Percentiles rank a stretch among this genome's conserved stretches.
These are phyloP conservation scores for Stegodyphus mimosarum DNA, from an alignment of 1,140 invertebrate genomes.

Conservation along the genomic window DNA sequence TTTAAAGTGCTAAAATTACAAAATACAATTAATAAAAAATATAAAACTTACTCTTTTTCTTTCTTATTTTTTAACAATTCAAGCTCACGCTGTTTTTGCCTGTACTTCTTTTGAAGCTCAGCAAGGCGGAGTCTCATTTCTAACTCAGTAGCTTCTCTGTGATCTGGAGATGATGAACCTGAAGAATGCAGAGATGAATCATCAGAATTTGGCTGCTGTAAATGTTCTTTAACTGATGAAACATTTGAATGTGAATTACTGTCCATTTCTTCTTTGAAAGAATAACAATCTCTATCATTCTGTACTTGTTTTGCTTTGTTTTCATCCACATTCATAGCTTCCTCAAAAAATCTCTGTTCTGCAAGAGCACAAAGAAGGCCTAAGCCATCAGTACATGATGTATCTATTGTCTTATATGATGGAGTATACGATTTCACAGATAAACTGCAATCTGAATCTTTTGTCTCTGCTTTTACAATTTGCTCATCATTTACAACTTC, in stretches of 20 bases:
- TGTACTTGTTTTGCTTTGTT: slow-evolving; percentile 10
- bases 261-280: slow-evolving; percentile 22
- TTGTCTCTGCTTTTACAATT: not conserved
- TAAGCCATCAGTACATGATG: slow-evolving; percentile 71
- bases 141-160: slow-evolving; percentile 70
- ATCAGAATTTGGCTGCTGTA: slow-evolving; percentile 18
- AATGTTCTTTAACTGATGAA: slow-evolving; percentile 16
- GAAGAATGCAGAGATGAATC: slow-evolving; percentile 33
- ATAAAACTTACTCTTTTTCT: slow-evolving; percentile 69
- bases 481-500: not conserved
- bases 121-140: slow-evolving; percentile 83
- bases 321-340: slow-evolving; percentile 69
- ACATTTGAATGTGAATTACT: not conserved
- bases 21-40: not conserved
- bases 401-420: slow-evolving; percentile 44
- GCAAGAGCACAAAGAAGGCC: slow-evolving; percentile 85
- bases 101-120: slow-evolving; percentile 82
- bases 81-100: slow-evolving; percentile 84
- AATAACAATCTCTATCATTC: slow-evolving; percentile 2
- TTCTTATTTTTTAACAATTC: slow-evolving; percentile 73
- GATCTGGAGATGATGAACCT: slow-evolving; percentile 45
- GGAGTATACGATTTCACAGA: slow-evolving; percentile 25
- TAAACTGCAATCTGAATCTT: not conserved
- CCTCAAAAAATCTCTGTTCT: slow-evolving; percentile 84
- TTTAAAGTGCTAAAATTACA: not conserved